phyloP scores from a whole-genome alignment of 2,888 invertebrate species.

The Plagodis dolabraria region DNA sequence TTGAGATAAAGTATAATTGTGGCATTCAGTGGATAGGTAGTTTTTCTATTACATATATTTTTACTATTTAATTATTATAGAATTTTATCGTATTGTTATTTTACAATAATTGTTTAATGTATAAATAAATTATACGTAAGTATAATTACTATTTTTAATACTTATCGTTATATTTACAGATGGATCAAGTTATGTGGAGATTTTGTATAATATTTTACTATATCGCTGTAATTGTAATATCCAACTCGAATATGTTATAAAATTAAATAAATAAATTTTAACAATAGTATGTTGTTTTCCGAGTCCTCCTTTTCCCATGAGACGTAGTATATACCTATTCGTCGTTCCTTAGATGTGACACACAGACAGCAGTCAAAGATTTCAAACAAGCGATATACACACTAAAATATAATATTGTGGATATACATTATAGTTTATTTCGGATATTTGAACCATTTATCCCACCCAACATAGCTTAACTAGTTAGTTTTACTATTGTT shows the following conservation, averaged over 20 bases:
- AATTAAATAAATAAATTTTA: slow-evolving; percentile 33
- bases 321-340: too few relatives aligned
- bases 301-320: too few relatives aligned
- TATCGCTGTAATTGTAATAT: background rate
- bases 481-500: too few relatives aligned
- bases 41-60: too few relatives aligned
- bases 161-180: slow-evolving; percentile 4
- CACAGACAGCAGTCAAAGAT: too few relatives aligned
- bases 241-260: slow-evolving; percentile 6
- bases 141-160: slow-evolving; percentile 8
- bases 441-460: too few relatives aligned
- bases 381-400: too few relatives aligned
- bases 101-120: background rate
- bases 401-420: too few relatives aligned
- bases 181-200: background rate
- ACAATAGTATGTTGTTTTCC: slow-evolving; percentile 7
- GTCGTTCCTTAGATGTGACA: too few relatives aligned
- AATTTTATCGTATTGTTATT: background rate
- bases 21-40: background rate
- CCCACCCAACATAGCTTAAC: too few relatives aligned
- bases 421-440: too few relatives aligned
- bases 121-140: background rate
- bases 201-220: background rate
- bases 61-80: background rate
- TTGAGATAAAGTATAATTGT: background rate